phyloP scores from a whole-genome alignment of 2,888 invertebrate genomes.

The Spodoptera picta region DNA sequence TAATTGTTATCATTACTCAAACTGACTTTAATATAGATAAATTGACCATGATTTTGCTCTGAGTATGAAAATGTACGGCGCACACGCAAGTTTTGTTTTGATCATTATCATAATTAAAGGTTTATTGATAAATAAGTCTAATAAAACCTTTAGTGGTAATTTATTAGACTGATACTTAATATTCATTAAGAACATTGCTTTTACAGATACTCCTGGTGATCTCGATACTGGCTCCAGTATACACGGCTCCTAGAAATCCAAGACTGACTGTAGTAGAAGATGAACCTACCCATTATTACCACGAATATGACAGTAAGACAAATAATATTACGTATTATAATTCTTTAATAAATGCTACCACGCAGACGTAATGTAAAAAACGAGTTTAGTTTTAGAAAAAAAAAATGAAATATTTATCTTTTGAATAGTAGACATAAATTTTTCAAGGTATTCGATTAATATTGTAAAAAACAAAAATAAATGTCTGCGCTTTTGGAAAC shows the following conservation, averaged over 20 bases:
- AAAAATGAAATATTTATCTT: too few relatives aligned
- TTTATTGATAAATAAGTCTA: too few relatives aligned
- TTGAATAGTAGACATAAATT: too few relatives aligned
- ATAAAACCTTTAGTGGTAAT: too few relatives aligned
- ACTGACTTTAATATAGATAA: slow-evolving; percentile 55
- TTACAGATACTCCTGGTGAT: slow-evolving; percentile 63
- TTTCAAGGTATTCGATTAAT: too few relatives aligned
- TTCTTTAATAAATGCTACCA: too few relatives aligned
- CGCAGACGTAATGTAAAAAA: too few relatives aligned
- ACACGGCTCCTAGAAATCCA: slow-evolving; percentile 67
- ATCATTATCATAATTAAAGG: slow-evolving; percentile 9
- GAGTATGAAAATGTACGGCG: slow-evolving; percentile 7
- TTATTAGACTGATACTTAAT: too few relatives aligned
- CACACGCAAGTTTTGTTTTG: slow-evolving; percentile 5
- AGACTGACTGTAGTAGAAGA: slow-evolving; percentile 75
- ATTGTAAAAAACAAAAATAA: too few relatives aligned
- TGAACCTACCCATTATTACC: slow-evolving; percentile 70
- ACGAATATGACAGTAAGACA: slow-evolving; percentile 73
- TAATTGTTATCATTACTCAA: slow-evolving; percentile 64
- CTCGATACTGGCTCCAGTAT: slow-evolving; percentile 41
- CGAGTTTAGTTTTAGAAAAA: too few relatives aligned
- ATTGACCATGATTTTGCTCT: slow-evolving; percentile 15
- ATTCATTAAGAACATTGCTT: neutral
- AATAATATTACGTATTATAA: too few relatives aligned
- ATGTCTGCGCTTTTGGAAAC: too few relatives aligned